Evolutionary conservation across 1,140 invertebrate genomes (phyloP), one percentile per base, ranked within the genome.

Genomic region (Ctenoplectra terminalis): DNA sequence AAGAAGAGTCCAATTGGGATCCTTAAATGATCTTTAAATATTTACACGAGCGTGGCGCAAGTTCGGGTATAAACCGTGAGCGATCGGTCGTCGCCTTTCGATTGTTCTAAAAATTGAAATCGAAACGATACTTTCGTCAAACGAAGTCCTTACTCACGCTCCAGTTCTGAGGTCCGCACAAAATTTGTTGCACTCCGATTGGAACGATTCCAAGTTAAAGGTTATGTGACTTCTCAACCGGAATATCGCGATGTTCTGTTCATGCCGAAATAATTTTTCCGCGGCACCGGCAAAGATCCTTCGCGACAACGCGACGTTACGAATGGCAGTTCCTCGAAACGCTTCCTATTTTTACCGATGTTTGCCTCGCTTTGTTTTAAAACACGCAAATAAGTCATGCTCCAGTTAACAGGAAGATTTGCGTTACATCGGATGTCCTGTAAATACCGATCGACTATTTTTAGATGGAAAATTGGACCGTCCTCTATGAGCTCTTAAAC

Each of bases 101-200:
- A 83, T 56, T 40, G 75, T 58, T 20, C 37, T 58, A 37, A 37
- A 72, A 87, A 77, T 80, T 71, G 48, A 26, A 54, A 61, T 50
- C 52, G 74, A 80, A 48, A 43, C 63, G 61, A 86, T 79, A 81
- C 60, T 46, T 54, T 31, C 29, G 26, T 50, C 26, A 43, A 56
- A 67, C 58, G 54, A 43, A 26, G 60, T 67, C 61, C 54, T 79
- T 86, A 69, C 56, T 83, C 81, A 86, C 81, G 81, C 86, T 83
- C 82, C 56, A 75, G 37, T 87, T 83, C 72, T 73, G 48, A 67
- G 56, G 54, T 46, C 48, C 71, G 75, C 56, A 56, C 43, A 83
- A 82, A 86, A 86, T 87, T 87, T 84, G 86, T 87, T 69, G 43
- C 85, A 34, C 48, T 50, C 50, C 34, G 81, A 81, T 79, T 87